phyloP scores from a whole-genome alignment of 2,797 vertebrate species.

The Sebastes diaconus region DNA sequence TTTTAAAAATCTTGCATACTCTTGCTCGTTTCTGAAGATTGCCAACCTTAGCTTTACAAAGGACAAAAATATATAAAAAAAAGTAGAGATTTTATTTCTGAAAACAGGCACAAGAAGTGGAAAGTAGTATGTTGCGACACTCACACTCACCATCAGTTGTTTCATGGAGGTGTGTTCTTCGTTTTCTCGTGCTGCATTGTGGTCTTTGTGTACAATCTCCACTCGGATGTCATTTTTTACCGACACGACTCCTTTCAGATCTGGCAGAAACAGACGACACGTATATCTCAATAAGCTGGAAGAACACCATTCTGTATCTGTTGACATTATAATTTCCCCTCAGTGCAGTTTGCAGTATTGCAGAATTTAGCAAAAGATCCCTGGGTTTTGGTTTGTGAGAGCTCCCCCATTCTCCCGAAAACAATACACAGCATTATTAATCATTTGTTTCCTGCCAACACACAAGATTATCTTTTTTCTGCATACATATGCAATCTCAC shows the following conservation, averaged over 20 bases:
- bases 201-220: slow-evolving; percentile 98
- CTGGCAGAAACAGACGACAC: slow-evolving; percentile 76
- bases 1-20: not conserved
- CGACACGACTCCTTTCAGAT: slow-evolving; percentile 96
- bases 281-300: slow-evolving; percentile 48
- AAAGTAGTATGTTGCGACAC: slow-evolving; percentile 66
- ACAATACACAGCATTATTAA: slow-evolving; percentile 70
- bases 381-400: slow-evolving; percentile 48
- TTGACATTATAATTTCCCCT: slow-evolving; percentile 57
- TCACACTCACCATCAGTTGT: slow-evolving; percentile 95
- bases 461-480: slow-evolving; percentile 61
- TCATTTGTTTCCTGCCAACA: slow-evolving; percentile 65
- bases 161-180: slow-evolving; percentile 96
- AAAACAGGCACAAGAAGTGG: slow-evolving; percentile 7
- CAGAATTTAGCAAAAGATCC: slow-evolving; percentile 63
- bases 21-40: not conserved
- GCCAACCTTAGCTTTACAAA: not conserved
- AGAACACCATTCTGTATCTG: slow-evolving; percentile 54
- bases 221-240: slow-evolving; percentile 98
- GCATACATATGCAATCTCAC: slow-evolving; percentile 73
- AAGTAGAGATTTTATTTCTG: not conserved
- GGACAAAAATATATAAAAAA: not conserved
- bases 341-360: slow-evolving; percentile 47
- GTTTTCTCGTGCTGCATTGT: slow-evolving; percentile 88
- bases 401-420: slow-evolving; percentile 42